Base-by-base conservation (phyloP, 2,888 invertebrate genomes). In the Camponotus fellah region DNA sequence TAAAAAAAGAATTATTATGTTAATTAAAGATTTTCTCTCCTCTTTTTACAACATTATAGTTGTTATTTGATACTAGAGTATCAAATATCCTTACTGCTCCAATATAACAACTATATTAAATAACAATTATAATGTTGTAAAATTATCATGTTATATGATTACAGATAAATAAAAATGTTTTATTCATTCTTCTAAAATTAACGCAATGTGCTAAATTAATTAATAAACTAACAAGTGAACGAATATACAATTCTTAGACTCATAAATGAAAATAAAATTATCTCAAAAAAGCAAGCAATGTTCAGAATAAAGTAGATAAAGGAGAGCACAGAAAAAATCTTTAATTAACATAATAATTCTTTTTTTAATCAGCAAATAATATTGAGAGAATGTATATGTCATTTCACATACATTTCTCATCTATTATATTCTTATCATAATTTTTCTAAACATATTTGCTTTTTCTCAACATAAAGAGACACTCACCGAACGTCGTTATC, bases 111-210 rank as follows among this genome's bases (percentile, higher is more conserved):
- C n/a, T n/a, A n/a, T n/a, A n/a, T n/a, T 49, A 49, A 49, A 49
- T 49, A 49, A 49, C 4, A 49, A 49, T 6, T 49, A 49, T 49
- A 49, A 37, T 37, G 37, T 6, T 37, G 26, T 37, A 37, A 6
- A 37, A 17, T 17, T 17, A 43, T 43, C 43, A 49, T 49, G 5
- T 49, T 49, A 17, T 49, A 49, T 49, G 17, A 49, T 49, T 17
- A 56, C 3, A 71, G 14, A 56, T 56, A 56, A 56, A 56, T 40
- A 58, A 56, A 72, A 37, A 66, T 26, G 17, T 72, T 37, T 53
- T 32, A 17, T 66, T 12, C 14, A 12, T 6, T 72, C 6, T 40
- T 10, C 9, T 1, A 0, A 60, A n/a, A 0, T 74, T 43, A 40
- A 40, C 10, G 5, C 21, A 32, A 40, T 12, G 6, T 40, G 32